Evolutionary conservation across 2,113 vertebrate genomes (phyloP), one percentile per base, ranked within the genome.

Genomic region (Phalacrocorax carbo): DNA sequence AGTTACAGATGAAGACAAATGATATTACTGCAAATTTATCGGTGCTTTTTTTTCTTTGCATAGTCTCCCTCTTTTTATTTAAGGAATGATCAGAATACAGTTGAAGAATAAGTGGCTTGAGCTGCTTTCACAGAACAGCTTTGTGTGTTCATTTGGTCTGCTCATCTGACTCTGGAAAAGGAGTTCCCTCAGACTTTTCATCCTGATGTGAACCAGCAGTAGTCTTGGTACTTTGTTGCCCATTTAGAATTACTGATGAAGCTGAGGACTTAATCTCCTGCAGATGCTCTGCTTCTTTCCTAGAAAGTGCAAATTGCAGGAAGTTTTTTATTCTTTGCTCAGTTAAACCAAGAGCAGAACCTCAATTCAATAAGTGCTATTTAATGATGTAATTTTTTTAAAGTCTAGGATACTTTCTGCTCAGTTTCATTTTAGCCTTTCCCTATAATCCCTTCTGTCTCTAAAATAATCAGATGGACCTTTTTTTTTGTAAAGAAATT

Each of bases 21-120:
- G 32, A 96, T 97, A 96, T 97, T 97, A 94, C 91, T 96, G 92
- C 93, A 97, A 95, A 92, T 94, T 94, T 96, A 92, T 83, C 68
- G 91, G 69, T 87, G 55, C 5, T 22, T 36, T 16, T 30, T 40
- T 81, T 85, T 87, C 54, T 46, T 36, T 34, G 12, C 18, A 14
- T 32, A 51, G 49, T 55, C 34, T 93, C 36, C 83, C 82, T 69
- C 76, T 83, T 96, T 97, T 96, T 84, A 93, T 92, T 94, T 97
- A 71, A 96, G 34, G 38, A 96, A 42, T 66, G 3, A 80, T 92
- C 76, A 93, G 61, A 96, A 82, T 94, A 76, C 51, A 38, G 55
- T 95, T 97, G 92, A 83, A 97, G 92, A 91, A 30, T 42, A 82
- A 90, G 92, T 72, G 71, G 88, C 91, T 96, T 78, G 82, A 80